phyloP scores from a whole-genome alignment of 2,888 invertebrate species.

The Agrochola litura region DNA sequence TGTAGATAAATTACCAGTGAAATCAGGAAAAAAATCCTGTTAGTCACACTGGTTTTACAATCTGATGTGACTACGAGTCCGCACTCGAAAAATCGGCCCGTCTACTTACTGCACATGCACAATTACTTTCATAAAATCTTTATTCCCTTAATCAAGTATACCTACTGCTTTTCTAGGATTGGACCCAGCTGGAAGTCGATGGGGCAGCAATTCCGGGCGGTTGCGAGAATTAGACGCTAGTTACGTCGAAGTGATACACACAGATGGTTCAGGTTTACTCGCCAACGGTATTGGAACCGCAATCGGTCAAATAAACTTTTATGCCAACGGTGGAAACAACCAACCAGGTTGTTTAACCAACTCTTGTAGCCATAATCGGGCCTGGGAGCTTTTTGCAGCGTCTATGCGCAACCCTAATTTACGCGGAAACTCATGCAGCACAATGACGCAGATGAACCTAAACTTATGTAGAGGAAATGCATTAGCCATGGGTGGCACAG shows the following conservation, averaged over 20 bases:
- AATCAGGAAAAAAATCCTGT: too few relatives aligned
- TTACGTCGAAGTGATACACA: conserved; percentile 84
- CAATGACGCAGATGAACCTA: conserved; percentile 65
- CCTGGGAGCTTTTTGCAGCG: conserved; percentile 77
- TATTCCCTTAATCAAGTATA: background rate
- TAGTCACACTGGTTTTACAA: too few relatives aligned
- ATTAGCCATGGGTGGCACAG: conserved; percentile 72
- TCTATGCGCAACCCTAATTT: conserved; percentile 69
- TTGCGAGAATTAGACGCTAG: conserved; percentile 72
- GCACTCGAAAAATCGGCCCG: too few relatives aligned
- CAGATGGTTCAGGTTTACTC: conserved; percentile 74
- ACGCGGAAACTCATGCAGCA: conserved; percentile 69
- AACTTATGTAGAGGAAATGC: conserved; percentile 73
- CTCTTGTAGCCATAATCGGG: conserved; percentile 77
- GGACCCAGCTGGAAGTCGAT: conserved; percentile 75
- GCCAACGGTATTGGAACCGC: conserved; percentile 92
- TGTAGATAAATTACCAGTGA: too few relatives aligned
- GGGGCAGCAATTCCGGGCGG: conserved; percentile 71
- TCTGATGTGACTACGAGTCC: too few relatives aligned
- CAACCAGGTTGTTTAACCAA: conserved; percentile 86
- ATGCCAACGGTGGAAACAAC: conserved; percentile 95
- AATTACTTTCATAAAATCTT: background rate
- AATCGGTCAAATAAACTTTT: conserved; percentile 96
- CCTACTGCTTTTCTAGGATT: conserved; percentile 69
- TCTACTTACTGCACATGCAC: background rate